Evolutionary conservation across 2,113 vertebrate species (phyloP).

Genomic region (Poicephalus gulielmi): DNA sequence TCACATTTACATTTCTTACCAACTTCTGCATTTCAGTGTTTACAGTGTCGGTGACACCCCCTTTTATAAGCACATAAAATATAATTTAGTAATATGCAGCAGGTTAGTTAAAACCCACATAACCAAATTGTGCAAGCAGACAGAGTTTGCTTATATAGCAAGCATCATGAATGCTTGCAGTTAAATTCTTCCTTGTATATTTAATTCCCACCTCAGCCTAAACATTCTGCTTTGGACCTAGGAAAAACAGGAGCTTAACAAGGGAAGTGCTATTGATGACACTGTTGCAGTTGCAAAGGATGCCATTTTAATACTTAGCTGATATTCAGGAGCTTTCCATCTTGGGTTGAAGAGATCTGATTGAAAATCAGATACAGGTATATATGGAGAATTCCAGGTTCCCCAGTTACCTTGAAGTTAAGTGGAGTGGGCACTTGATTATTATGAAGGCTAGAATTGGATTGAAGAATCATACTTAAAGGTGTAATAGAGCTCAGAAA

Average conservation of each 20-base stretch:
- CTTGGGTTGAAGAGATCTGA: slow-evolving; percentile 74
- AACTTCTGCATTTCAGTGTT: neutral
- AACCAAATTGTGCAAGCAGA: neutral
- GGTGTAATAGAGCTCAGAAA: slow-evolving; percentile 79
- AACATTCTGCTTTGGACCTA: neutral
- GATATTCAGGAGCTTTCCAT: slow-evolving; percentile 70
- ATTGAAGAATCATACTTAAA: slow-evolving; percentile 81
- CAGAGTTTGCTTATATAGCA: neutral
- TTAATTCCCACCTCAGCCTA: neutral
- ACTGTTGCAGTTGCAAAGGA: slow-evolving; percentile 39
- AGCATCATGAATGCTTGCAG: neutral
- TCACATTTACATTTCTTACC: neutral
- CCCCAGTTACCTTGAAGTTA: slow-evolving; percentile 74
- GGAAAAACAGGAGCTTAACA: neutral
- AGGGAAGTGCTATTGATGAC: neutral
- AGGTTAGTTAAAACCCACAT: neutral
- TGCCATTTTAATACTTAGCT: slow-evolving; percentile 54
- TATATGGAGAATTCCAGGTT: slow-evolving; percentile 71
- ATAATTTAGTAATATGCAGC: neutral
- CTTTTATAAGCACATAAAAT: neutral
- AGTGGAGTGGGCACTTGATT: slow-evolving; percentile 84
- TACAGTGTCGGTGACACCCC: accelerated
- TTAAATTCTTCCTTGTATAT: neutral
- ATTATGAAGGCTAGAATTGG: slow-evolving; percentile 80
- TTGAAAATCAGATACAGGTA: slow-evolving; percentile 78